Base-by-base conservation (phyloP, 2,888 invertebrate genomes). In the Orgyia antiqua region DNA sequence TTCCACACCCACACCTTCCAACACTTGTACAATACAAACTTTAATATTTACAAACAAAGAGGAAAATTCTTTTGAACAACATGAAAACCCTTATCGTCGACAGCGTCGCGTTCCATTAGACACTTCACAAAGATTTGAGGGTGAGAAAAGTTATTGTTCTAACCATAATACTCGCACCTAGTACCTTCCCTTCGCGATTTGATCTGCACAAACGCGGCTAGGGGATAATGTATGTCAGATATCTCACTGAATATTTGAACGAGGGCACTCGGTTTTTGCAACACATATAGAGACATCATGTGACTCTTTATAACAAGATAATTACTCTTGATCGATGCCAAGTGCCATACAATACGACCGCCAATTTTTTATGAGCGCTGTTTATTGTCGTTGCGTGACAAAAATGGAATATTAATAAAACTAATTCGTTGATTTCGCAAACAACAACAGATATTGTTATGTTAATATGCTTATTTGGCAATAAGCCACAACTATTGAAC, bases 61-160 rank as follows among this genome's bases (percentile, higher is more conserved):
- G 58, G 66, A 71, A 69, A 67, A 68, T 61, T 66, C 59, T 70
- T 68, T 68, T 65, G 62, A 69, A 68, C 62, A 63, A 69, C 56
- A 69, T 59, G 64, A 78, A 76, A 75, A 72, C 77, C 68, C 73
- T 78, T 72, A 67, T 69, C 68, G 68, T 72, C 64, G 60, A 51
- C 55, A 60, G 71, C 73, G 58, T 56, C 58, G 67, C 56, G 72
- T 65, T 70, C 71, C 77, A 76, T 80, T 79, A 78, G 67, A 73
- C 76, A 78, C 83, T 80, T 78, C 64, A 71, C 67, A 62, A 58
- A 67, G 69, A 71, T 76, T 79, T 57, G 68, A 78, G 76, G 68
- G 6, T 71, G 67, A 63, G 51, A 60, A 53, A 57, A 57, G 66
- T 63, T 64, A 65, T 64, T 55, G 54, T 62, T 59, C 53, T 50